Evolutionary conservation across 2,797 vertebrate genomes (phyloP).

Genomic region (Coregonus sp.): DNA sequence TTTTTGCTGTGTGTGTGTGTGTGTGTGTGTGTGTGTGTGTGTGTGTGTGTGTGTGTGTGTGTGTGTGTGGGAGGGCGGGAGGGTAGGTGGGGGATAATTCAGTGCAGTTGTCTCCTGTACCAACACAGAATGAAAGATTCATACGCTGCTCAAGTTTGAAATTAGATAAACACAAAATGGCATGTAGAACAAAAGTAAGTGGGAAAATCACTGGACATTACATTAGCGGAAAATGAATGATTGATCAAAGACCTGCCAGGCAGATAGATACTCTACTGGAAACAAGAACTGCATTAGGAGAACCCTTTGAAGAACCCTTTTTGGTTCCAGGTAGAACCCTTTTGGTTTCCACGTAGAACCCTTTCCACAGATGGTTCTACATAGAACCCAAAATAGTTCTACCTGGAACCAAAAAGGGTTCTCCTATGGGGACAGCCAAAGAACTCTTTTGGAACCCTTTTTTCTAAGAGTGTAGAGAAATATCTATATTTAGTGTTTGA

Average conservation of each 20-base stretch:
- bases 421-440: too few species aligned
- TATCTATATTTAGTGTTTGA: not conserved
- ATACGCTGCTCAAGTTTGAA: conserved; percentile 11
- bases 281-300: not conserved
- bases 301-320: too few species aligned
- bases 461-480: not conserved
- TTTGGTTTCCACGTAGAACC: too few species aligned
- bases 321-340: too few species aligned
- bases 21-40: too few species aligned
- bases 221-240: conserved; percentile 13
- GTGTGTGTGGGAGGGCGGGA: too few species aligned
- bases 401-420: not conserved
- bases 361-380: too few species aligned
- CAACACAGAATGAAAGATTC: conserved; percentile 26
- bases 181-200: conserved; percentile 20
- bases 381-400: too few species aligned
- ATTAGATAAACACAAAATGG: conserved; percentile 23
- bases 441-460: too few species aligned
- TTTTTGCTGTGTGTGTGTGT: too few species aligned
- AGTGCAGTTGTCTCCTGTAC: conserved; percentile 9
- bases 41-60: too few species aligned
- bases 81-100: conserved; percentile 22
- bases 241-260: conserved; percentile 13
- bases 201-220: conserved; percentile 16
- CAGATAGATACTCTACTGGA: not conserved